A percentile compares a stretch with the other conserved stretches of the same genome.
phyloP scores from a whole-genome alignment of 2,888 invertebrate genomes.

The Eristalis pertinax region DNA sequence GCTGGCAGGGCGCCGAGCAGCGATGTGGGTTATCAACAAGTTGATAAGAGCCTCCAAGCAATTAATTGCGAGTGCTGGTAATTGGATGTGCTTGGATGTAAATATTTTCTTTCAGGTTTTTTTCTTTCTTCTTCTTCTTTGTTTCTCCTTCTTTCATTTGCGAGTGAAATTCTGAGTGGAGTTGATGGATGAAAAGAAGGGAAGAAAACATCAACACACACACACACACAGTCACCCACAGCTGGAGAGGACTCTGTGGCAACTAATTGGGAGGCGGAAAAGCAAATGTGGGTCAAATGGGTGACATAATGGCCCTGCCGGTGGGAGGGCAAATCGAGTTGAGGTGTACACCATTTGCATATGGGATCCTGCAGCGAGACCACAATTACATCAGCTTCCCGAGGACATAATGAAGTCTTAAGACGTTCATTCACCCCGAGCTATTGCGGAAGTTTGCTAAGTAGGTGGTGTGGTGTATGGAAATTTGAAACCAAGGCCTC shows the following conservation, averaged over 20 bases:
- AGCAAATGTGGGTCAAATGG: not conserved
- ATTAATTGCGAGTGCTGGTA: slow-evolving; percentile 10
- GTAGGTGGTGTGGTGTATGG: not conserved
- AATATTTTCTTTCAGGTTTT: not conserved
- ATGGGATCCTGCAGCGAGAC: not conserved
- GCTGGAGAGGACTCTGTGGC: not conserved
- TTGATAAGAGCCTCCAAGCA: slow-evolving; percentile 18
- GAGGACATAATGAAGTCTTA: not conserved
- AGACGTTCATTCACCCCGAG: not conserved
- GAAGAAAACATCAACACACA: not conserved
- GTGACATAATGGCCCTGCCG: not conserved
- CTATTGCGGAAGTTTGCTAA: no score
- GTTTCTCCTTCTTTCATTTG: not conserved
- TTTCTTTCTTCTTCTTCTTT: no score
- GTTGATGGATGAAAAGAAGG: not conserved
- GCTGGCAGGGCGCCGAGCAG: not conserved
- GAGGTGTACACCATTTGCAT: not conserved
- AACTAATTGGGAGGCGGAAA: not conserved
- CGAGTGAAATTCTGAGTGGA: not conserved
- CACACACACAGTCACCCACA: not conserved
- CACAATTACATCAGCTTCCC: not conserved
- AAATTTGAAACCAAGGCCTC: not conserved
- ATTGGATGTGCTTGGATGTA: slow-evolving; percentile 1
- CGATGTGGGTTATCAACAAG: slow-evolving; percentile 32
- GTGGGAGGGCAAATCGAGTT: not conserved